Conservation (phyloP, 2,113 vertebrate genomes). For the Callithrix jacchus region DNA sequence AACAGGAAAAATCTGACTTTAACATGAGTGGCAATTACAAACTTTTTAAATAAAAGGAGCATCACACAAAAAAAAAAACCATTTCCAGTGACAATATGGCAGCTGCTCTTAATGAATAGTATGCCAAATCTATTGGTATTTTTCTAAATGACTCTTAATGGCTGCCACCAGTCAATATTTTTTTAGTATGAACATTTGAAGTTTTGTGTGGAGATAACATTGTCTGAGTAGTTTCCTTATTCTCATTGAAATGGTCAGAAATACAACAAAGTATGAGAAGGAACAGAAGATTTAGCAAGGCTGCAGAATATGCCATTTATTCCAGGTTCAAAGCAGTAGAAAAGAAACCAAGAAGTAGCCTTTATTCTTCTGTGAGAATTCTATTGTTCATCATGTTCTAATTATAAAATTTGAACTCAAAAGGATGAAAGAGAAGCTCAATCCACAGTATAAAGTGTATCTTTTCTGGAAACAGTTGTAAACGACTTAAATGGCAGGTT, state of each 20-base stretch:
- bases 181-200: constrained; percentile 67
- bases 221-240: constrained; percentile 65
- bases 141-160: constrained; percentile 68
- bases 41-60: background rate
- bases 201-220: constrained; percentile 70
- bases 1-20: background rate
- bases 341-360: constrained; percentile 71
- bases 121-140: constrained; percentile 51
- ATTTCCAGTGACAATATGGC: background rate
- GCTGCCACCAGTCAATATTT: background rate
- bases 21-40: background rate
- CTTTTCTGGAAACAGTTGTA: constrained; percentile 78
- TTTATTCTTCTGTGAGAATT: constrained; percentile 75
- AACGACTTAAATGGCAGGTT: constrained; percentile 73
- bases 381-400: constrained; percentile 81
- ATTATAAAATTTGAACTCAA: constrained; percentile 82
- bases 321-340: constrained; percentile 78
- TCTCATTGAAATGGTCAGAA: constrained; percentile 77
- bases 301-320: constrained; percentile 75
- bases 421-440: constrained; percentile 75
- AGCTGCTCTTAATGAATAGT: background rate
- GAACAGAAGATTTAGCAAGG: constrained; percentile 76
- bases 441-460: constrained; percentile 51
- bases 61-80: constrained; percentile 10
- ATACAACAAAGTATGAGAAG: constrained; percentile 73